These are phyloP conservation scores for Castor canadensis DNA, from an alignment of 2,113 vertebrate genomes.

Conservation along the genomic window DNA sequence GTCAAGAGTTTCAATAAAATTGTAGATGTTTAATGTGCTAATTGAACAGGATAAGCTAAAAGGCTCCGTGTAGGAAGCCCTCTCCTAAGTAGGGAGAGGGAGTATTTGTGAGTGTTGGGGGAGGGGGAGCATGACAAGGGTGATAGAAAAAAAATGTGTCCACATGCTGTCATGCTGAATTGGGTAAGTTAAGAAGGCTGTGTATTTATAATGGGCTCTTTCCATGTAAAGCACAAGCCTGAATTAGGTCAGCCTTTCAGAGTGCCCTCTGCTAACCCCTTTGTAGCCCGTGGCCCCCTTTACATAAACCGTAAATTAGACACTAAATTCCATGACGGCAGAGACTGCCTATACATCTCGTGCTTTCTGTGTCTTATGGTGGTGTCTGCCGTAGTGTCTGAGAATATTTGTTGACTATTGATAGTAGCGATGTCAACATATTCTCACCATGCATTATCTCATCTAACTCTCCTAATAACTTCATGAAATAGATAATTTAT, in stretches of 20 bases:
- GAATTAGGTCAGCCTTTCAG: constrained; percentile 36
- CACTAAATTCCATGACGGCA: background rate
- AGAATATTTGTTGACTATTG: background rate
- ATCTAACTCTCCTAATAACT: background rate
- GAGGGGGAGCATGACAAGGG: background rate
- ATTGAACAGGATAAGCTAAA: constrained; percentile 32
- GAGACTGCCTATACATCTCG: background rate
- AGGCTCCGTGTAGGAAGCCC: background rate
- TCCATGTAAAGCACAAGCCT: constrained; percentile 18
- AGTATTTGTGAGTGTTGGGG: background rate
- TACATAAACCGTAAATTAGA: constrained; percentile 32
- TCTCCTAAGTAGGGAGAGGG: background rate
- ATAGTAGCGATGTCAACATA: background rate
- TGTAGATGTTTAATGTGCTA: constrained; percentile 53
- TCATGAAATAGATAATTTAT: background rate
- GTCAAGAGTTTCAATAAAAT: constrained; percentile 62
- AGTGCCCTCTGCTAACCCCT: background rate
- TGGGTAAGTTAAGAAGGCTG: background rate
- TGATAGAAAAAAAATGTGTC: background rate
- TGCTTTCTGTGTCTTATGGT: background rate
- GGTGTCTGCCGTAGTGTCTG: background rate
- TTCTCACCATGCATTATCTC: background rate
- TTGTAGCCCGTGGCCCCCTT: background rate
- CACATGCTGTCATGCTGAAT: background rate
- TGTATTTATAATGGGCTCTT: constrained; percentile 55